These are phyloP conservation scores for Protonemura montana DNA, from an alignment of 2,888 invertebrate species.

Conservation along the genomic window DNA sequence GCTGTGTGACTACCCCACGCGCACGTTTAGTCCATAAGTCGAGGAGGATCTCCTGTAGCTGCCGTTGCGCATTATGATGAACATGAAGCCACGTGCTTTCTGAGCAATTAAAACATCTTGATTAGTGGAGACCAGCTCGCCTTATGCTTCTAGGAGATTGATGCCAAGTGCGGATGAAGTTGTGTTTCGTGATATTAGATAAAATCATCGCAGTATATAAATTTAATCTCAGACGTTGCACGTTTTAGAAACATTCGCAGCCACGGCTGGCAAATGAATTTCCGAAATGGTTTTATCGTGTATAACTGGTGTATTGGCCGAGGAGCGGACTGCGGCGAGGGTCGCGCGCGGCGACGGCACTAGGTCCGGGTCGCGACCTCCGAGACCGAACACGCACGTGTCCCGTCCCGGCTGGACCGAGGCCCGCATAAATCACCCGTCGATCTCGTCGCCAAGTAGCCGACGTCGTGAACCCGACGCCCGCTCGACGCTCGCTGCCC, in stretches of 20 bases:
- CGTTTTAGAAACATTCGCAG: not conserved
- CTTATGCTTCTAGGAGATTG: too few relatives aligned
- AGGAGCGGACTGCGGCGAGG: not conserved
- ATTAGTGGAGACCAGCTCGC: too few relatives aligned
- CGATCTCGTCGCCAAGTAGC: too few relatives aligned
- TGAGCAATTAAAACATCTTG: too few relatives aligned
- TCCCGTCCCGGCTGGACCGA: slow-evolving; percentile 9
- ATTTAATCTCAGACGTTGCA: not conserved
- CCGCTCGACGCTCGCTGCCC: too few relatives aligned
- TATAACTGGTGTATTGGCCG: not conserved
- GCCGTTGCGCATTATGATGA: too few relatives aligned
- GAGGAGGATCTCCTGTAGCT: too few relatives aligned
- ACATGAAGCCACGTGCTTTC: too few relatives aligned
- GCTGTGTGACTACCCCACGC: too few relatives aligned
- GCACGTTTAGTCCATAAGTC: too few relatives aligned
- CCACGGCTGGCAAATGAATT: not conserved
- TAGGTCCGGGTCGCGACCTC: slow-evolving; percentile 27
- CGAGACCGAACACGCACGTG: not conserved
- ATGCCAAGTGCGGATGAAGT: not conserved
- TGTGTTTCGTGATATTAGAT: not conserved
- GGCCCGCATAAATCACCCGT: slow-evolving; percentile 14
- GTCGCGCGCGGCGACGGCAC: not conserved
- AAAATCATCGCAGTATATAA: not conserved
- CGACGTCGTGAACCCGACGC: too few relatives aligned
- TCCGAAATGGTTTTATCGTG: not conserved